phyloP scores from a whole-genome alignment of 2,888 invertebrate species.

The Epiblema foenella region DNA sequence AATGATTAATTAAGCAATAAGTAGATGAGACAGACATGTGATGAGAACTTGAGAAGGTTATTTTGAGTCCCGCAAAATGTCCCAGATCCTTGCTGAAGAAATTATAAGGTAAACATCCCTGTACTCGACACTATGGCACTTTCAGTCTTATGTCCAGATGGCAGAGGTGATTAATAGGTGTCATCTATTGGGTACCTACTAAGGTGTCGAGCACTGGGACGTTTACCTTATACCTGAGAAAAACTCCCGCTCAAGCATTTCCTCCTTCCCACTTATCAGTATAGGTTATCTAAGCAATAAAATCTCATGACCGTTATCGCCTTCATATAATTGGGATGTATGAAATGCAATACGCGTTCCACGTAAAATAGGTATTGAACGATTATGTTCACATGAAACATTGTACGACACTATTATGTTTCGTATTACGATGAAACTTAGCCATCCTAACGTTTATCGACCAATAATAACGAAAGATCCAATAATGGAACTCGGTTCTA shows the following conservation, averaged over 20 bases:
- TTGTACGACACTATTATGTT: not conserved
- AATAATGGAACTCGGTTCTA: conserved; percentile 23
- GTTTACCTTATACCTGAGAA: too few relatives aligned
- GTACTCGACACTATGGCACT: too few relatives aligned
- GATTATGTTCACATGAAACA: not conserved
- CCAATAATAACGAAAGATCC: conserved; percentile 23
- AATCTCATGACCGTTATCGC: not conserved
- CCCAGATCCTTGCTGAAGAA: too few relatives aligned
- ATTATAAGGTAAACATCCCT: too few relatives aligned
- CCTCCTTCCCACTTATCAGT: not conserved
- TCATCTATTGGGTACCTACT: too few relatives aligned
- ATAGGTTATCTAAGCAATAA: not conserved
- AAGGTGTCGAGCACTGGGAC: too few relatives aligned
- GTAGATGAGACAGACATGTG: too few relatives aligned
- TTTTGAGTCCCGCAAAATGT: too few relatives aligned
- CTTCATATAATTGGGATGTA: not conserved
- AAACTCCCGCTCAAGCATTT: not conserved
- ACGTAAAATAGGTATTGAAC: not conserved
- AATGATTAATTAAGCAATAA: too few relatives aligned
- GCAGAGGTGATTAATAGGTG: too few relatives aligned
- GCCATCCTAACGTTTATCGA: conserved; percentile 26
- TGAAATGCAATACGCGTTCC: not conserved
- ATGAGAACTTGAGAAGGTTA: too few relatives aligned
- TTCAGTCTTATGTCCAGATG: too few relatives aligned
- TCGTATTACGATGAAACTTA: conserved; percentile 18